A percentile compares a stretch with the other conserved stretches of the same genome.
phyloP scores from a whole-genome alignment of 2,113 vertebrate genomes.

The Rhynchomys soricoides region DNA sequence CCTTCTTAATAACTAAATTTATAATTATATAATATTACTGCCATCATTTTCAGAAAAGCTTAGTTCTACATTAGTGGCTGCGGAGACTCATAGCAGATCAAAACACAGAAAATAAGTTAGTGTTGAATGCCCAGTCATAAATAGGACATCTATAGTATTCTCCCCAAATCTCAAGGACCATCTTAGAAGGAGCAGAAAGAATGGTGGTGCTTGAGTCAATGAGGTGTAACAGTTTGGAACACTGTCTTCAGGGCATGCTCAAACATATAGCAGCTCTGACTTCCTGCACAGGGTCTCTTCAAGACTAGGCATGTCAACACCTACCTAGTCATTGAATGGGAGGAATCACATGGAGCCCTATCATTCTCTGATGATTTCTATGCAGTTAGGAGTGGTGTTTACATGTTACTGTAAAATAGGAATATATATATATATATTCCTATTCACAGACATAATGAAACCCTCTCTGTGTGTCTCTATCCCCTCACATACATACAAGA shows the following conservation, averaged over 20 bases:
- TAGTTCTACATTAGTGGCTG: background rate
- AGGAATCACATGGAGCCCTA: background rate
- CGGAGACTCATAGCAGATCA: too few species aligned
- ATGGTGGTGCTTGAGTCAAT: background rate
- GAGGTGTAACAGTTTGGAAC: background rate
- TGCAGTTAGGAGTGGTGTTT: background rate
- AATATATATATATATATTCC: background rate
- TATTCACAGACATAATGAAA: background rate
- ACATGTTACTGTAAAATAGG: background rate
- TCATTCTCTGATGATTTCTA: background rate
- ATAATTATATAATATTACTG: background rate
- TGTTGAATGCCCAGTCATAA: too few species aligned
- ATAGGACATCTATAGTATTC: too few species aligned
- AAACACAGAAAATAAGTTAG: background rate
- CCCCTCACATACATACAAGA: background rate
- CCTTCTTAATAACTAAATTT: background rate
- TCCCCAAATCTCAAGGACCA: too few species aligned
- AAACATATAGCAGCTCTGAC: background rate
- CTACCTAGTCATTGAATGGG: background rate
- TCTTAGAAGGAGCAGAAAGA: background rate
- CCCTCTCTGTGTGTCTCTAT: background rate
- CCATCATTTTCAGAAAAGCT: background rate
- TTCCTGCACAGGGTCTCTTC: background rate
- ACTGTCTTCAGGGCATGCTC: background rate
- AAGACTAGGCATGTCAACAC: background rate